Evolutionary conservation across 2,797 vertebrate genomes (phyloP).

Genomic region (Poeciliopsis gracilis): DNA sequence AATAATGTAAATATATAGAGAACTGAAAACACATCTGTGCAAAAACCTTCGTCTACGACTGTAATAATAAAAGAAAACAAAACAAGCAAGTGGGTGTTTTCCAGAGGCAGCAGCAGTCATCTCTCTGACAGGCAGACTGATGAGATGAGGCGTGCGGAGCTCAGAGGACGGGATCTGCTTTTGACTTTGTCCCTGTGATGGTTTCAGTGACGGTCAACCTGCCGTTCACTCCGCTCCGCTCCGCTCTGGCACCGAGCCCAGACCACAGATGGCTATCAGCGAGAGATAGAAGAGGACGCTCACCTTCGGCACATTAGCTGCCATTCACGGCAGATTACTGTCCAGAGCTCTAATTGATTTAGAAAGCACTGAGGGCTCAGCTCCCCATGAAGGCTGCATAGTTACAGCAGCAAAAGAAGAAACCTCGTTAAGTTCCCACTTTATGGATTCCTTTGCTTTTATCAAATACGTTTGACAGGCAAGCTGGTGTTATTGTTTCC

Average conservation of each 20-base stretch:
- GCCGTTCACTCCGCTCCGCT: slow-evolving; percentile 1
- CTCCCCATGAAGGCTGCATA: neutral
- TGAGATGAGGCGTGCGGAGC: slow-evolving; percentile 34
- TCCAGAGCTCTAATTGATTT: slow-evolving; percentile 8
- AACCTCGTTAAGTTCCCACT: neutral
- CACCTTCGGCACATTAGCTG: slow-evolving; percentile 38
- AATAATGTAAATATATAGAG: neutral
- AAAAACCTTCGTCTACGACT: neutral
- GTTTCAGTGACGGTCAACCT: slow-evolving; percentile 29
- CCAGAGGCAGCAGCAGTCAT: slow-evolving; percentile 5
- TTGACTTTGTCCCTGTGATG: slow-evolving; percentile 38
- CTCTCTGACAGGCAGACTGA: slow-evolving; percentile 42
- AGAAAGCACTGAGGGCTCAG: neutral
- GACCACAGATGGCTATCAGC: slow-evolving; percentile 44
- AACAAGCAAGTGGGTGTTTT: neutral
- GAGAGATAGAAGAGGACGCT: slow-evolving; percentile 21
- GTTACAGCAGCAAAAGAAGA: neutral
- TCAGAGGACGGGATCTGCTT: slow-evolving; percentile 61
- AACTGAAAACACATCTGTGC: neutral
- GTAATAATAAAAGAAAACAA: neutral
- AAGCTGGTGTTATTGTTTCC: neutral
- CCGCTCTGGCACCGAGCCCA: slow-evolving; percentile 48
- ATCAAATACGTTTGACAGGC: neutral
- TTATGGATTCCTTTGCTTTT: neutral
- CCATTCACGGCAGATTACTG: slow-evolving; percentile 23